Percentiles rank a stretch among this genome's conserved stretches.
Evolutionary conservation across 2,888 invertebrate species (phyloP).

Genomic region (Embidobia sp.): DNA sequence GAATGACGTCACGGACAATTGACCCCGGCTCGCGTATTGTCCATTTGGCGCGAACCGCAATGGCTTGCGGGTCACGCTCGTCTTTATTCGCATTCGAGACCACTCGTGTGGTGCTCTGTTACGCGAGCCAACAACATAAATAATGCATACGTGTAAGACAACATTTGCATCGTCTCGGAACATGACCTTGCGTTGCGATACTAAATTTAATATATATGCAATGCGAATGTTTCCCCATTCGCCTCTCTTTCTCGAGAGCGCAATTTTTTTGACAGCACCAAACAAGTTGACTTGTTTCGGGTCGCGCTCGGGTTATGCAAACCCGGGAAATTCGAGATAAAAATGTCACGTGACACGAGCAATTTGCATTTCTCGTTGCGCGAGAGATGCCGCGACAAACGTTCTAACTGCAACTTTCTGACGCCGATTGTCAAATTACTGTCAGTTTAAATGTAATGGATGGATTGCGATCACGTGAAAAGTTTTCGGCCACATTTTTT

Average conservation of each 20-base stretch:
- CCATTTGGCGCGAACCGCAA: constrained; percentile 70
- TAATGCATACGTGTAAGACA: constrained; percentile 56
- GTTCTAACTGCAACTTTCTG: too few species aligned
- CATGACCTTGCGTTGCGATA: constrained; percentile 51
- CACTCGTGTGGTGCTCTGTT: constrained; percentile 58
- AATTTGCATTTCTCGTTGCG: too few species aligned
- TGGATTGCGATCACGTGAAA: too few species aligned
- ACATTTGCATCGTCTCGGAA: constrained; percentile 50
- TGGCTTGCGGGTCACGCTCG: constrained; percentile 67
- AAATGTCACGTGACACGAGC: too few species aligned
- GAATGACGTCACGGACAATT: constrained; percentile 73
- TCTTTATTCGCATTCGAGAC: constrained; percentile 70
- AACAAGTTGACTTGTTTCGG: constrained; percentile 11
- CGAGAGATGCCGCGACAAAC: too few species aligned
- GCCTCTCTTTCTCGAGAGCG: too few species aligned
- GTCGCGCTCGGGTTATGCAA: constrained; percentile 1
- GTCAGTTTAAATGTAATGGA: too few species aligned
- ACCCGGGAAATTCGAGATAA: background rate
- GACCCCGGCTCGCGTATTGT: constrained; percentile 52
- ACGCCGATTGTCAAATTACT: too few species aligned
- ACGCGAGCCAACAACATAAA: constrained; percentile 57
- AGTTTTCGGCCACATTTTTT: too few species aligned
- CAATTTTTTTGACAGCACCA: too few species aligned
- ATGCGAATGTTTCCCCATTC: constrained; percentile 14
- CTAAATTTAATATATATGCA: constrained; percentile 51